Evolutionary conservation across 2,888 invertebrate genomes (phyloP), one percentile per base, ranked within the genome.

Genomic region (Eupeodes luniger): DNA sequence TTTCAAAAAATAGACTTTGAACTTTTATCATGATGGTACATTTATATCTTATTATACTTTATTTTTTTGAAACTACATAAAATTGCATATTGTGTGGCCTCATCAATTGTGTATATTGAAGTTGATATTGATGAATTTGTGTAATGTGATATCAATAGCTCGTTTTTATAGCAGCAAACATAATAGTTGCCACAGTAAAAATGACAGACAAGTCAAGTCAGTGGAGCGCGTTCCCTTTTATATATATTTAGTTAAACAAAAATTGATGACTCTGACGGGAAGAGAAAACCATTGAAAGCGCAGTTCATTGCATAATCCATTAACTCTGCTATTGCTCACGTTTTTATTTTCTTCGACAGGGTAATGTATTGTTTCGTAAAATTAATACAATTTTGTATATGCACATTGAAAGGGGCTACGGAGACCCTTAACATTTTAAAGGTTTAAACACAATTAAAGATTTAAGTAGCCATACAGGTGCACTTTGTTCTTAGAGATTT

Each of bases 181-280:
- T 12, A 66, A 27, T n/a, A 67, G 51, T 49, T 66, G 12, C 66
- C 14, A 53, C 34, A 69, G 19, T 14, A 36, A 55, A 14, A 55
- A 9, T 44, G 53, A 70, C 69, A 70, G 69, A 55, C 55, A 70
- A 70, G 69, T 70, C 55, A 70, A 70, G 69, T 70, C 55, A 70
- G 69, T 70, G 55, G 69, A 70, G 55, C 69, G 55, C 40, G 69
- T 55, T 55, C 55, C 34, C 69, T 53, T 69, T 70, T 55, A 53
- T 51, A 27, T 27, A n/a, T n/a, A 40, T 40, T 40, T 40, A 1
- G 11, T 6, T 6, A 5, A 53, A 62, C 11, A 51, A 67, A 67
- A 51, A 16, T 19, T 67, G 67, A 55, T 70, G 69, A 70, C 69
- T 49, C 19, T 44, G 12, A 19, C 6, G 69, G 7, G 36, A 53